A percentile compares a stretch with the other conserved stretches of the same genome.
These are phyloP conservation scores for Alosa alosa DNA, from an alignment of 2,113 vertebrate species.

Conservation along the genomic window DNA sequence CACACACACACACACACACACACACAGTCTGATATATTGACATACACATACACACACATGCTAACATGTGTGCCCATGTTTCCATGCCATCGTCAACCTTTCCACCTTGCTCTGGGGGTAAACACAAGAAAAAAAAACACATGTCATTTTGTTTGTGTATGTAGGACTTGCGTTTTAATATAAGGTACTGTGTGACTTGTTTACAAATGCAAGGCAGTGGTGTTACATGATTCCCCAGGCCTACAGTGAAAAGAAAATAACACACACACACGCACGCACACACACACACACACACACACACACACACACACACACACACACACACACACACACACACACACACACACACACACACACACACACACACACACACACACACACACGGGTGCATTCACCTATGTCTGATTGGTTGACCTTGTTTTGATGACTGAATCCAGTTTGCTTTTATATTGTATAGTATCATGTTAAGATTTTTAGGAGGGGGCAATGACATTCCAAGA, in stretches of 20 bases:
- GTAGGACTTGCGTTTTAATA: background rate
- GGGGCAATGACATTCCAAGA: slow-evolving; percentile 30
- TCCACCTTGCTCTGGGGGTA: background rate
- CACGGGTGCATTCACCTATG: background rate
- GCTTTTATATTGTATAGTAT: background rate
- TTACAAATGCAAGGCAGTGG: background rate
- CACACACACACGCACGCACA: background rate
- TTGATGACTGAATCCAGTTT: background rate
- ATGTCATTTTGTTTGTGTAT: background rate
- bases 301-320: slow-evolving; percentile 16
- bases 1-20: background rate
- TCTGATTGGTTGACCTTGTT: background rate
- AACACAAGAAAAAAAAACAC: background rate
- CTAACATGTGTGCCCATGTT: background rate
- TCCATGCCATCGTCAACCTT: background rate
- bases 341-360: background rate
- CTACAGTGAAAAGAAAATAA: background rate
- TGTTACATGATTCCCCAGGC: background rate
- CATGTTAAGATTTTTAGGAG: slow-evolving; percentile 14
- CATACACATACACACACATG: background rate
- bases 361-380: background rate
- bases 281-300: background rate
- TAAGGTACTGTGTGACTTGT: background rate
- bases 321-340: slow-evolving; percentile 8
- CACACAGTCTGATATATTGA: background rate